These are phyloP conservation scores for Cephus sareptanus DNA, from an alignment of 2,888 invertebrate genomes.

Conservation along the genomic window DNA sequence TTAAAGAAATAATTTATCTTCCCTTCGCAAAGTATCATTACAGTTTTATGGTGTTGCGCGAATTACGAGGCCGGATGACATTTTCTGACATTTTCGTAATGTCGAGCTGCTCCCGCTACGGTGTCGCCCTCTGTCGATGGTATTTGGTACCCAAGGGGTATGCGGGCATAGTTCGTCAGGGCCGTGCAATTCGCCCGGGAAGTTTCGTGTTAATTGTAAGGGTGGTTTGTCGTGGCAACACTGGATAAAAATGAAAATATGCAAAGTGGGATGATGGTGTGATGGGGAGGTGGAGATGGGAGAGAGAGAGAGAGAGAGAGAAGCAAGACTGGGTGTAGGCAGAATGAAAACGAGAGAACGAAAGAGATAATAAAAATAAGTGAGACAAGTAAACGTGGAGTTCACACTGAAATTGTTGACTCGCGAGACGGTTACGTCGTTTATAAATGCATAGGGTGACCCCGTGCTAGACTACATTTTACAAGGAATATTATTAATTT, in stretches of 20 bases:
- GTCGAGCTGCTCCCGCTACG: conserved; percentile 39
- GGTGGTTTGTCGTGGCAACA: background rate
- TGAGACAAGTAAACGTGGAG: conserved; percentile 15
- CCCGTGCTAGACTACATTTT: conserved; percentile 27
- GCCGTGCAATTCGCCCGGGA: conserved; percentile 43
- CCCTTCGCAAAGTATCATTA: background rate
- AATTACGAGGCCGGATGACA: conserved; percentile 58
- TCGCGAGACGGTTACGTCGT: conserved; percentile 9
- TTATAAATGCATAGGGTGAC: conserved; percentile 31
- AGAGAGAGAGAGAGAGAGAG: background rate
- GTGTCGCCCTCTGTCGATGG: conserved; percentile 35
- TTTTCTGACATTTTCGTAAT: conserved; percentile 64
- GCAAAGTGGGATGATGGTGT: background rate
- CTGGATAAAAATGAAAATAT: background rate
- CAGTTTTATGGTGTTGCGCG: conserved; percentile 13
- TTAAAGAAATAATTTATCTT: too few species aligned
- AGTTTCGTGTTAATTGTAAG: conserved; percentile 35
- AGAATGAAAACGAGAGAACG: background rate
- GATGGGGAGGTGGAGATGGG: too few species aligned
- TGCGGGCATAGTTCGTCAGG: conserved; percentile 48
- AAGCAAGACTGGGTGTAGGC: background rate
- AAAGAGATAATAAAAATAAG: background rate
- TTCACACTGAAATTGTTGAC: background rate
- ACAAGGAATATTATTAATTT: conserved; percentile 46
- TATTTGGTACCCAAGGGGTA: conserved; percentile 57